Base-by-base conservation (phyloP, 1,140 invertebrate genomes). In the Apis florea region DNA sequence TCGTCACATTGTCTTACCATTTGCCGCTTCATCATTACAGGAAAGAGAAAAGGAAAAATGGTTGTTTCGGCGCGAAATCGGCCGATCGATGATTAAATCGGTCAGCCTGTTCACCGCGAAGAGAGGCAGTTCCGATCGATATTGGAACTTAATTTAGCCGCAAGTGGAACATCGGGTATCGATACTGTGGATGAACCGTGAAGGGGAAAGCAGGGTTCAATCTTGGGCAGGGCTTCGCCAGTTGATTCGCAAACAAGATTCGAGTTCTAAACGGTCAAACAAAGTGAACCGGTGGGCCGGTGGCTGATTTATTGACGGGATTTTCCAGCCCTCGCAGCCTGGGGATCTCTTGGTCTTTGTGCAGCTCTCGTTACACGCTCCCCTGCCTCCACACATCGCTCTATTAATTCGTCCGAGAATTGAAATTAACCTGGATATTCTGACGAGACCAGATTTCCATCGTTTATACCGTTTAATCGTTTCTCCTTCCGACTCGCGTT, bases 181-280 rank as follows among this genome's bases (percentile, higher is more conserved):
- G 67, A 79, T 70, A 70, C 47, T 40, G 24, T 63, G 24, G 76
- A 78, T 63, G 56, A 12, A 47, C 24, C 31, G 4, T 53, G 58
- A 47, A 8, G 15, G 40, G 24, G 49, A 70, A 70, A 70, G 67
- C 69, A 61, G 31, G 67, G 47, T 70, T 79, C 67, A 70, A 70
- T 79, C 67, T 79, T 70, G 58, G 40, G 21, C 49, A 5, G n/a
- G 77, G 77, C n/a, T 69, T 69, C 76, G n/a, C 66, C 66, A 61
- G 76, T 78, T 78, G 77, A 79, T 79, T 79, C 77, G 77, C 77
- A 79, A 79, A 79, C 77, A 79, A 79, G 58, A 79, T 79, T 64
- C 56, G 54, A 71, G 19, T 53, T 79, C 69, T 53, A 79, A 79
- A 79, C 77, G 68, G 10, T 79, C 66, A 63, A 79, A 79, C 77